phyloP scores from a whole-genome alignment of 2,888 invertebrate genomes.

The Archips xylosteana region DNA sequence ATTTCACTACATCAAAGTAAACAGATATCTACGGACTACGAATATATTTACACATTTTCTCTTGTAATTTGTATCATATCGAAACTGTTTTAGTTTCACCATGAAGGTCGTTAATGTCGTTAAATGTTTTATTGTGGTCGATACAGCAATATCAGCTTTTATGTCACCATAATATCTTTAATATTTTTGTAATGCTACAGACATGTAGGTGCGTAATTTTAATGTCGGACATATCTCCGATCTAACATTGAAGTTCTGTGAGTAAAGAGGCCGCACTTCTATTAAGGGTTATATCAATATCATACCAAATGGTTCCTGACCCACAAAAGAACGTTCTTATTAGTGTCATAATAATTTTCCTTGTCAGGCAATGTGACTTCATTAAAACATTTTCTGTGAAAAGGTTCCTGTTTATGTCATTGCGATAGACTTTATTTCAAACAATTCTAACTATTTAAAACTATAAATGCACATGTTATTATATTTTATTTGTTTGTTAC shows the following conservation, averaged over 20 bases:
- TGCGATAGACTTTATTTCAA: too few species aligned
- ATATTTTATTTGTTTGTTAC: too few species aligned
- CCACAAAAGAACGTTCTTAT: too few species aligned
- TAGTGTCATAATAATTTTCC: too few species aligned
- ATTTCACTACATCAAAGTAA: neutral
- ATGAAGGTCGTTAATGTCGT: constrained; percentile 18
- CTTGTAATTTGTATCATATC: constrained; percentile 4
- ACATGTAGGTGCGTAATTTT: constrained; percentile 1
- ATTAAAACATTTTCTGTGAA: too few species aligned
- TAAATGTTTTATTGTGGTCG: constrained; percentile 25
- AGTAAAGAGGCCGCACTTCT: too few species aligned
- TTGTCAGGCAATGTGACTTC: too few species aligned
- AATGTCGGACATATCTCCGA: neutral
- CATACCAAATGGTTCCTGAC: too few species aligned
- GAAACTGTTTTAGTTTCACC: constrained; percentile 2
- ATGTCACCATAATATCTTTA: constrained; percentile 20
- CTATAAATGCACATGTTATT: too few species aligned
- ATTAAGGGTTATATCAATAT: too few species aligned
- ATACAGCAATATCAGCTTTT: constrained; percentile 25
- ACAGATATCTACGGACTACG: neutral
- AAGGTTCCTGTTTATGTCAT: too few species aligned
- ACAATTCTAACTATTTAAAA: too few species aligned
- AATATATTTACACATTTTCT: neutral
- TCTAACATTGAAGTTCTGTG: neutral
- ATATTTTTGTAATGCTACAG: constrained; percentile 13